phyloP scores from a whole-genome alignment of 2,113 vertebrate species.

The Microcebus lehilahytsara region DNA sequence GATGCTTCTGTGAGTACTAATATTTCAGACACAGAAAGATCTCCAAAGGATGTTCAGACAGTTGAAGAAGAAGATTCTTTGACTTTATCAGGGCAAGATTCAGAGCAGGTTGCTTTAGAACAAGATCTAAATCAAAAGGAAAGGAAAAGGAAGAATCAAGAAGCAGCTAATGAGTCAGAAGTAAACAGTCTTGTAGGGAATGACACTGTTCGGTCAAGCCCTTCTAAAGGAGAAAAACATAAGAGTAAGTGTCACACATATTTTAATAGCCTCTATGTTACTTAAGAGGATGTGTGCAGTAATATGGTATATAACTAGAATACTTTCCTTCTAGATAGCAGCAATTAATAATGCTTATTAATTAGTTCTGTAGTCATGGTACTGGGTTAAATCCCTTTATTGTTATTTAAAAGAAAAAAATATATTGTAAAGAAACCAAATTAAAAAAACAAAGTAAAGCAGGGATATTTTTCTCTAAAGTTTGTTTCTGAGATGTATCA shows the following conservation, averaged over 20 bases:
- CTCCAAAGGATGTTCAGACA: conserved; percentile 74
- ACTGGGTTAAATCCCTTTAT: background rate
- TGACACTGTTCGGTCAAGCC: conserved; percentile 9
- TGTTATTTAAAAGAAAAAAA: conserved; percentile 12
- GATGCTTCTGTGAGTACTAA: conserved; percentile 61
- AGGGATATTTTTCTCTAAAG: background rate
- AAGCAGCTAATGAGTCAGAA: conserved; percentile 62
- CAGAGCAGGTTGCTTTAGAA: conserved; percentile 70
- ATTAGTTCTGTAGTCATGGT: background rate
- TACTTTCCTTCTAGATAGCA: background rate
- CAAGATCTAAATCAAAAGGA: conserved; percentile 80
- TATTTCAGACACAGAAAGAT: conserved; percentile 80
- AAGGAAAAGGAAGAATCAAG: conserved; percentile 81
- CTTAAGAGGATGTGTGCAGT: background rate
- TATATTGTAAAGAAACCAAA: background rate
- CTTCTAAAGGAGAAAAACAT: conserved; percentile 52
- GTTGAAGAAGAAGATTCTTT: conserved; percentile 89
- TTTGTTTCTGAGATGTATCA: background rate
- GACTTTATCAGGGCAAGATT: conserved; percentile 69
- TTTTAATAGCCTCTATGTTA: background rate
- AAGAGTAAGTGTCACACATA: conserved; percentile 77
- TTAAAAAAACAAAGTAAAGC: background rate
- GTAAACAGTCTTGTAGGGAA: conserved; percentile 59
- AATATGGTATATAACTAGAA: background rate
- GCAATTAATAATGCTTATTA: background rate